These are phyloP conservation scores for Gnatocerus cornutus DNA, from an alignment of 2,888 invertebrate genomes.

Conservation along the genomic window DNA sequence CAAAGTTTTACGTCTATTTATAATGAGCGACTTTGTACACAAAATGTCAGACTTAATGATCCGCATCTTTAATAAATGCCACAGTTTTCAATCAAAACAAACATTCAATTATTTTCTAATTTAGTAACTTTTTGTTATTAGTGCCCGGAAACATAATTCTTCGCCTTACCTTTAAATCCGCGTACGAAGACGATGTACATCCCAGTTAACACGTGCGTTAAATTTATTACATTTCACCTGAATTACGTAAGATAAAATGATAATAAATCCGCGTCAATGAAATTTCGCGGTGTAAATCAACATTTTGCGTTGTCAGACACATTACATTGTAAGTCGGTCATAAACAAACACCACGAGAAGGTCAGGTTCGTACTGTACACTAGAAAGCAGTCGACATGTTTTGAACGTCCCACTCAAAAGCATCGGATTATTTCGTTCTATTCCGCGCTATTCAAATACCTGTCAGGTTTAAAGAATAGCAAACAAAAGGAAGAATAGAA, in stretches of 20 bases:
- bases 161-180: not conserved
- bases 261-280: conserved; percentile 2
- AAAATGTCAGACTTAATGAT: conserved; percentile 22
- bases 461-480: conserved; percentile 13
- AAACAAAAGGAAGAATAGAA: too few relatives aligned
- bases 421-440: conserved; percentile 27
- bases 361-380: conserved; percentile 42
- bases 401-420: conserved; percentile 46
- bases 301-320: conserved; percentile 36
- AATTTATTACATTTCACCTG: not conserved
- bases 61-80: conserved; percentile 4
- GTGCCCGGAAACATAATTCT: too few relatives aligned
- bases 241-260: not conserved
- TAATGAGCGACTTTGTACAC: conserved; percentile 24
- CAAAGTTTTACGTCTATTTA: conserved; percentile 3
- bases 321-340: conserved; percentile 31
- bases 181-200: not conserved
- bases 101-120: not conserved
- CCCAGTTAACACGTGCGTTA: conserved; percentile 16
- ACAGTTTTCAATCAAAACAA: not conserved
- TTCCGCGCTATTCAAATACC: conserved; percentile 35
- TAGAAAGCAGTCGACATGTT: conserved; percentile 31
- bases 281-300: conserved; percentile 25
- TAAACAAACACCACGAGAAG: conserved; percentile 37
- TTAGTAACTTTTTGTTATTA: not conserved